Evolutionary conservation across 2,797 vertebrate species (phyloP), one percentile per base, ranked within the genome.

Genomic region (Poliocrania exsul): DNA sequence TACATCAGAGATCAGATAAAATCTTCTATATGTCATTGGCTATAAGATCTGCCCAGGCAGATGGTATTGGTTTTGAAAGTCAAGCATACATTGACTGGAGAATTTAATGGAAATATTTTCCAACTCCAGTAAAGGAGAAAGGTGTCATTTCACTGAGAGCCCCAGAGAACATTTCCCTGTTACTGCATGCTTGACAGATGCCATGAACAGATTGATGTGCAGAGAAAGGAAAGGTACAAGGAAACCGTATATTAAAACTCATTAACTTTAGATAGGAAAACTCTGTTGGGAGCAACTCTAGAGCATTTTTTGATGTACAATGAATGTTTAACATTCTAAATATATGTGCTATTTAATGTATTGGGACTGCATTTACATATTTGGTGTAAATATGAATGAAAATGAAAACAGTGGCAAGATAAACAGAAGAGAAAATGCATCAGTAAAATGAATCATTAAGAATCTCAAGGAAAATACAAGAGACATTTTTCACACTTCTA

Each of bases 171-270:
- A 96, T 97, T 97, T 96, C 67, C 71, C 88, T 90, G 82, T 95
- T 97, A 84, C 95, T 97, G 86, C 94, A 97, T 98, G 96, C 79
- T 90, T 98, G 97, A 96, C 97, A 98, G 97, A 97, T 98, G 97
- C 96, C 96, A 97, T 37, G 96, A 97, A 96, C 98, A 97, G 96
- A 98, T 91, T 98, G 97, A 98, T 96, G 88, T 97, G 92, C 95
- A 97, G 89, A 96, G 95, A 95, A 96, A 97, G 87, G 92, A 65
- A 69, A 97, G 92, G 87, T 97, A 96, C 95, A 96, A 96, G 96
- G 92, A 97, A 97, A 95, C 53, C n/a, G 87, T 96, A 96, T 90
- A 97, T 97, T 98, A 97, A 96, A 97, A 97, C 96, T 98, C 97
- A 98, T 98, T 98, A 98, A 90, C 84, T 94, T 72, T 93, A 97